Conservation (phyloP, 2,113 vertebrate genomes). For the Zapus hudsonius region DNA sequence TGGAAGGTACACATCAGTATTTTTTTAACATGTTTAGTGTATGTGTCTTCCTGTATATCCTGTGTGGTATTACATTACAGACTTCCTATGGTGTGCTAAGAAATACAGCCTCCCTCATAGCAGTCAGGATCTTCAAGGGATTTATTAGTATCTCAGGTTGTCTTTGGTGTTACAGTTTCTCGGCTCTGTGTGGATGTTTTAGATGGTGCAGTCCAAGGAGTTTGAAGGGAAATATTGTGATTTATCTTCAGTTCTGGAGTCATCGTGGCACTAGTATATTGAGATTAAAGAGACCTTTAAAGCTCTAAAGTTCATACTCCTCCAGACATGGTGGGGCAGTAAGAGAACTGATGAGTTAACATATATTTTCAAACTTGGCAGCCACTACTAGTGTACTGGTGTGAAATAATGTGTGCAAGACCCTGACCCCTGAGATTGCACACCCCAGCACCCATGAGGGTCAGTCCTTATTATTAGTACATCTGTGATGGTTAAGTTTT, state of each 20-base stretch:
- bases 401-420: too few species aligned
- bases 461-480: too few species aligned
- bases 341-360: not conserved
- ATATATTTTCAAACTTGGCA: not conserved
- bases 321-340: not conserved
- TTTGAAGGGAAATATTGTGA: not conserved
- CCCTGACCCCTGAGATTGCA: too few species aligned
- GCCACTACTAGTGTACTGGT: too few species aligned
- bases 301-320: not conserved
- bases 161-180: not conserved
- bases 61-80: not conserved
- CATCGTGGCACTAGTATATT: not conserved
- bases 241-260: not conserved
- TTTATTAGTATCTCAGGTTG: not conserved
- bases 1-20: not conserved
- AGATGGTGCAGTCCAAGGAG: not conserved
- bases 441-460: too few species aligned
- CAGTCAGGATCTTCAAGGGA: not conserved
- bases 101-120: not conserved
- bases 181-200: not conserved
- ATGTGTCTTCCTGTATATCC: not conserved
- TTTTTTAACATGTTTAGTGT: not conserved
- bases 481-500: too few species aligned
- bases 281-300: slow-evolving; percentile 27
- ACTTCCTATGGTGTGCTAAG: not conserved